Conservation (phyloP, 30 jellyfish, hydroid and myxozoan species). For the Aurelia aurita complex sp. Pacific region DNA sequence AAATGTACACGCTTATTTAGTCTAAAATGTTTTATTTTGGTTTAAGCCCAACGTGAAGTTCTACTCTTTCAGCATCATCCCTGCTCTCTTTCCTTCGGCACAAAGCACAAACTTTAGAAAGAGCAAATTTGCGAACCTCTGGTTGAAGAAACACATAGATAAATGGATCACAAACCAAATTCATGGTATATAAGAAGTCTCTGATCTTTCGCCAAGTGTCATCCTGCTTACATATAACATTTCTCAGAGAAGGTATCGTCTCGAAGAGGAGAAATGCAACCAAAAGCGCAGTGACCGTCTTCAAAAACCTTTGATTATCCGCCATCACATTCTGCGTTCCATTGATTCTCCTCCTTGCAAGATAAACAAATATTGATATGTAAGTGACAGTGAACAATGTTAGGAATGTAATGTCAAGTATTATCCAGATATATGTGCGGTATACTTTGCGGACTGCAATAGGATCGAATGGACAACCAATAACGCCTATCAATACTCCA, state of each 20-base stretch:
- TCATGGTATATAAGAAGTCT: neutral
- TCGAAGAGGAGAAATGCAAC: slow-evolving; percentile 13
- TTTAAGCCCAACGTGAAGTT: no score
- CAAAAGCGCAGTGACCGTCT: slow-evolving; percentile 11
- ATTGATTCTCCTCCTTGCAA: slow-evolving; percentile 3
- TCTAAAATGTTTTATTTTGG: no score
- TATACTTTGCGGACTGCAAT: neutral
- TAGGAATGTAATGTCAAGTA: neutral
- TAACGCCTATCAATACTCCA: slow-evolving; percentile 4
- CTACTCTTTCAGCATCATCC: no score
- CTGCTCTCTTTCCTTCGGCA: no score
- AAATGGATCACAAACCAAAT: slow-evolving; percentile 17
- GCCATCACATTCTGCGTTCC: neutral
- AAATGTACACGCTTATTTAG: no score
- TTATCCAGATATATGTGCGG: slow-evolving; percentile 3
- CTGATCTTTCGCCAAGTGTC: no score
- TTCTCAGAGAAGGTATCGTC: slow-evolving; percentile 11
- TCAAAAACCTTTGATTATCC: slow-evolving; percentile 9
- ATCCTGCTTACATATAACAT: neutral
- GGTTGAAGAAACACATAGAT: slow-evolving; percentile 7
- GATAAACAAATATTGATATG: slow-evolving; percentile 2
- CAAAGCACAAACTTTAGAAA: neutral
- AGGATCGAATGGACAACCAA: slow-evolving; percentile 8
- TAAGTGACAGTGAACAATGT: slow-evolving; percentile 3
- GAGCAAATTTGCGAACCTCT: slow-evolving; percentile 28